phyloP scores from a whole-genome alignment of 2,888 invertebrate genomes.

The Caenorhabditis imperialis region DNA sequence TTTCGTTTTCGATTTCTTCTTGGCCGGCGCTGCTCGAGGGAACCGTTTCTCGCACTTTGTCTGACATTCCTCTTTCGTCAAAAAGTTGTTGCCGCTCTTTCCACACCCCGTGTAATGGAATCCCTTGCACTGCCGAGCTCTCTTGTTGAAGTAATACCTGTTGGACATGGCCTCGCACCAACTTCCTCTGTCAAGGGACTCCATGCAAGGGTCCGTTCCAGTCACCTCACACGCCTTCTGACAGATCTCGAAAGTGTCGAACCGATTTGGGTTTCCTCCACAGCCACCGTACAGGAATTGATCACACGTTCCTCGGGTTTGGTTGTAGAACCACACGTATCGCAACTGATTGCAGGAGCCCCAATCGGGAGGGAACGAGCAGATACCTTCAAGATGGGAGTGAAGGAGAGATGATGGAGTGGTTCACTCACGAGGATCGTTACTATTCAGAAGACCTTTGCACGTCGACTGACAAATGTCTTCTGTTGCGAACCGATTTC shows the following conservation, averaged over 20 bases:
- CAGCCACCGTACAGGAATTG: conserved; percentile 76
- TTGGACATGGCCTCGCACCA: conserved; percentile 75
- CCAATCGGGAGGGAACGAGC: conserved; percentile 73
- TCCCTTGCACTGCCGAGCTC: conserved; percentile 60
- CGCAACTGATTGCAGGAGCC: conserved; percentile 73
- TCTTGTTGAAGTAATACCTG: conserved; percentile 64
- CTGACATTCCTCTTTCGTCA: conserved; percentile 67
- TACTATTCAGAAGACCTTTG: conserved; percentile 61
- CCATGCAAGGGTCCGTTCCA: conserved; percentile 70
- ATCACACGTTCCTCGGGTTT: conserved; percentile 71
- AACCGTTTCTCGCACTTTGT: conserved; percentile 51
- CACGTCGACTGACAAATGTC: conserved; percentile 64
- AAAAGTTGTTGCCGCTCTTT: conserved; percentile 69
- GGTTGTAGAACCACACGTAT: conserved; percentile 76
- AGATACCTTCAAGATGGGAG: conserved; percentile 51
- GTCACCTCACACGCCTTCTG: conserved; percentile 72
- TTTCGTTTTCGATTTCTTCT: conserved; percentile 36
- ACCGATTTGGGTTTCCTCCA: conserved; percentile 74
- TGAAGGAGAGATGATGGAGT: neutral
- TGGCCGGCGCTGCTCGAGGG: conserved; percentile 27
- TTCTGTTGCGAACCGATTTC: conserved; percentile 61
- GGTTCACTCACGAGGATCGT: conserved; percentile 49
- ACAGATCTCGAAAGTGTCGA: conserved; percentile 71
- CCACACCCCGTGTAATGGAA: conserved; percentile 78
- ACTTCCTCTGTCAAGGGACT: conserved; percentile 71